Percentiles rank a stretch among this genome's conserved stretches.
Conservation (phyloP, 2,113 vertebrate species). For the Hyla sarda region DNA sequence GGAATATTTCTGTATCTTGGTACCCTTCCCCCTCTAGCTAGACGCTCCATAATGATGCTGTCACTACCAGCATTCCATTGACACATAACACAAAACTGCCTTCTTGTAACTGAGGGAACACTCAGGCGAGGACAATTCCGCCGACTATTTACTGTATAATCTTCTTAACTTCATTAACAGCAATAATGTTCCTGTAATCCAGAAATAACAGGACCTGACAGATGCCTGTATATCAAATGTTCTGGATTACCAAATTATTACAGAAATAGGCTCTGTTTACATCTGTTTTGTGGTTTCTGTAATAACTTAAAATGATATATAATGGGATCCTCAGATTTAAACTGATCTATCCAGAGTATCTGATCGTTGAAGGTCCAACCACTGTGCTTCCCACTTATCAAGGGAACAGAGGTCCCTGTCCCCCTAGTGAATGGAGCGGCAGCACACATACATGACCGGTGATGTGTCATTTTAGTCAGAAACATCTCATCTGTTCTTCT, state of each 20-base stretch:
- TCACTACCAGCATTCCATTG: background rate
- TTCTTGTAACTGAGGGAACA: background rate
- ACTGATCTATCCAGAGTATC: no score
- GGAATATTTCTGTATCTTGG: background rate
- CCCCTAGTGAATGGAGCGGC: no score
- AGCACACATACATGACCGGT: no score
- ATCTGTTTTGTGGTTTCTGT: background rate
- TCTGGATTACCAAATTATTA: background rate
- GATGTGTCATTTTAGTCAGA: no score
- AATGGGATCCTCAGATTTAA: no score
- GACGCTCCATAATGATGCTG: conserved; percentile 2
- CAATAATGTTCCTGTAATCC: background rate
- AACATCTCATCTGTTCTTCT: no score
- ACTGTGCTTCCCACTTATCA: no score
- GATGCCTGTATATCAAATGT: background rate
- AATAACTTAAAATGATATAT: no score
- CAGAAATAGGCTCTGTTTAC: background rate
- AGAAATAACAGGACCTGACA: background rate
- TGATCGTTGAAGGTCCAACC: no score
- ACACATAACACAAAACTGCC: conserved; percentile 1
- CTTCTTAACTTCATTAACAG: no score
- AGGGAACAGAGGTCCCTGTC: no score
- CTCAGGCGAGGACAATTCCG: background rate
- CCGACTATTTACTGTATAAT: background rate
- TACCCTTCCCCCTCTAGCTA: conserved; percentile 11